Percentiles rank a stretch among this genome's conserved stretches.
phyloP scores from a whole-genome alignment of 2,113 vertebrate species.

The Trinectes maculatus region DNA sequence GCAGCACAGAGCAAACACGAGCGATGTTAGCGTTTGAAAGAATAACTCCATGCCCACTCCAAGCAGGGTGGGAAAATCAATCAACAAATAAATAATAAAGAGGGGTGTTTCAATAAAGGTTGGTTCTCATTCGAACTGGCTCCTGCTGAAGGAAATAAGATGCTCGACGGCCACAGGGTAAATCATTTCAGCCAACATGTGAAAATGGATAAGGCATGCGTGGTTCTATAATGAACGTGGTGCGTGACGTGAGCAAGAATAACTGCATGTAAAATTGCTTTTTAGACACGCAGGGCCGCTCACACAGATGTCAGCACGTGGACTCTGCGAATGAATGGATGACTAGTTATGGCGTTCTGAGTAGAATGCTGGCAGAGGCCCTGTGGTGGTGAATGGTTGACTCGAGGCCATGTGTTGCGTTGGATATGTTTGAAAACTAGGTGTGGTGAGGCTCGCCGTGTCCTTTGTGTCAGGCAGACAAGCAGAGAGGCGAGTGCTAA shows the following conservation, averaged over 20 bases:
- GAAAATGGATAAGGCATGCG: conserved; percentile 25
- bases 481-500: conserved; percentile 16
- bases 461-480: conserved; percentile 40
- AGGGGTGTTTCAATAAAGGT: conserved; percentile 9
- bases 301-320: conserved; percentile 19
- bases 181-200: conserved; percentile 25
- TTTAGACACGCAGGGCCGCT: conserved; percentile 28
- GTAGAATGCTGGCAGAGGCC: conserved; percentile 31
- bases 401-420: conserved; percentile 41
- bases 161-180: conserved; percentile 10
- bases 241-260: conserved; percentile 35
- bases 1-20: conserved; percentile 34
- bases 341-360: conserved; percentile 35
- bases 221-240: conserved; percentile 18
- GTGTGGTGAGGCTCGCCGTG: conserved; percentile 37
- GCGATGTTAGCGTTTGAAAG: conserved; percentile 20
- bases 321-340: conserved; percentile 46
- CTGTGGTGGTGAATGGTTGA: conserved; percentile 36
- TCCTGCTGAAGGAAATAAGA: conserved; percentile 13
- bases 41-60: not conserved
- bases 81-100: too few species aligned
- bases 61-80: too few species aligned
- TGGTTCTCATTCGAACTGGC: not conserved
- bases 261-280: conserved; percentile 16
- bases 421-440: conserved; percentile 54